Percentiles rank a stretch among this genome's conserved stretches.
Conservation (phyloP, 2,113 vertebrate species). For the Zonotrichia leucophrys region DNA sequence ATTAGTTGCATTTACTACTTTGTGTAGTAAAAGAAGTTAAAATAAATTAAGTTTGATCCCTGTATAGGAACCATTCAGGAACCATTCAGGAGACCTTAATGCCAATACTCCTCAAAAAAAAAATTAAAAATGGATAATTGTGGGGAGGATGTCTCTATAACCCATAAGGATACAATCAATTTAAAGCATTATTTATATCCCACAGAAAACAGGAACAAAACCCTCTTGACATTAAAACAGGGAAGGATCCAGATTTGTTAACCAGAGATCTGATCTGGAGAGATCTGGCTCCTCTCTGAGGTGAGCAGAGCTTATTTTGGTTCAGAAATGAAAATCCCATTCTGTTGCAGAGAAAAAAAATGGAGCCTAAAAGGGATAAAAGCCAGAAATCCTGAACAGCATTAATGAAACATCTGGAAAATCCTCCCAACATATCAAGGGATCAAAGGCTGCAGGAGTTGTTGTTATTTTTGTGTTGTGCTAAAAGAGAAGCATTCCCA, state of each 20-base stretch:
- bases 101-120: neutral
- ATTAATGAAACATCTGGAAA: neutral
- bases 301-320: neutral
- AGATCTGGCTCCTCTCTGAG: neutral
- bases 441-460: neutral
- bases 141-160: neutral
- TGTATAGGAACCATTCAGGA: neutral
- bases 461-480: neutral
- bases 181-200: neutral
- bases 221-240: neutral
- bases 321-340: neutral
- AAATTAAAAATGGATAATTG: rapidly evolving
- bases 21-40: neutral
- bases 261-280: neutral
- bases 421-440: neutral
- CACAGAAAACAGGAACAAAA: neutral
- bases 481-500: neutral
- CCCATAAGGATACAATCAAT: neutral
- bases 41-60: neutral
- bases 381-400: neutral
- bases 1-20: too few species aligned
- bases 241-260: neutral
- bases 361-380: neutral
- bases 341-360: neutral
- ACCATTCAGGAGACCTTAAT: neutral